A percentile compares a stretch with the other conserved stretches of the same genome.
Conservation (phyloP, 2,888 invertebrate species). For the Autographa gamma region DNA sequence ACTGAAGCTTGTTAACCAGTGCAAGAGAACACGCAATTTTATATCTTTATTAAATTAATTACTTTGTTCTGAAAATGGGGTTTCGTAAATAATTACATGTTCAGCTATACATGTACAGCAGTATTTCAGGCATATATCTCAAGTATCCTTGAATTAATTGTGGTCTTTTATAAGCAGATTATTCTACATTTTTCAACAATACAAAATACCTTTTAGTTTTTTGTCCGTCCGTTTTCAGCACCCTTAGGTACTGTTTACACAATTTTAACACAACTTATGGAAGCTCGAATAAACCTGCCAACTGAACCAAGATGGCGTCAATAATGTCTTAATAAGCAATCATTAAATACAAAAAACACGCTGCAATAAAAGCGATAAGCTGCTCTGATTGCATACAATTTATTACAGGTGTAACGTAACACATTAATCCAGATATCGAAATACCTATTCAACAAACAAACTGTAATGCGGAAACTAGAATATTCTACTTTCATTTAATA, state of each 20-base stretch:
- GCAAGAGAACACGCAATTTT: conserved; percentile 17
- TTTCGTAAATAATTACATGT: background rate
- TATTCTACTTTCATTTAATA: conserved; percentile 14
- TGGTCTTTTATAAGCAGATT: too few relatives aligned
- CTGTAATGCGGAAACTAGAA: conserved; percentile 17
- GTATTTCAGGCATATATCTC: background rate
- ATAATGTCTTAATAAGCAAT: background rate
- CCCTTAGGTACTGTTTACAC: too few relatives aligned
- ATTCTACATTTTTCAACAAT: too few relatives aligned
- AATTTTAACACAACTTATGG: background rate
- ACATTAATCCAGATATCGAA: conserved; percentile 3
- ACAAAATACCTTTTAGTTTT: too few relatives aligned
- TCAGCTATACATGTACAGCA: background rate
- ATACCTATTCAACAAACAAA: conserved; percentile 7
- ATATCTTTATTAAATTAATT: conserved; percentile 1
- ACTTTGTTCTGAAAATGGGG: background rate
- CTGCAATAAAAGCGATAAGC: conserved; percentile 8
- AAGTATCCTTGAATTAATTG: background rate
- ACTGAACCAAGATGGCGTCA: background rate
- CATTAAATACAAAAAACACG: conserved; percentile 8
- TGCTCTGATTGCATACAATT: conserved; percentile 13
- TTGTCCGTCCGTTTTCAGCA: too few relatives aligned
- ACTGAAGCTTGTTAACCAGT: conserved; percentile 16
- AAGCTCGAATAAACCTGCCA: background rate
- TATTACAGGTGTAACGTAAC: conserved; percentile 2